A percentile compares a stretch with the other conserved stretches of the same genome.
phyloP scores from a whole-genome alignment of 2,113 vertebrate species.

The Hydrolagus affinis region DNA sequence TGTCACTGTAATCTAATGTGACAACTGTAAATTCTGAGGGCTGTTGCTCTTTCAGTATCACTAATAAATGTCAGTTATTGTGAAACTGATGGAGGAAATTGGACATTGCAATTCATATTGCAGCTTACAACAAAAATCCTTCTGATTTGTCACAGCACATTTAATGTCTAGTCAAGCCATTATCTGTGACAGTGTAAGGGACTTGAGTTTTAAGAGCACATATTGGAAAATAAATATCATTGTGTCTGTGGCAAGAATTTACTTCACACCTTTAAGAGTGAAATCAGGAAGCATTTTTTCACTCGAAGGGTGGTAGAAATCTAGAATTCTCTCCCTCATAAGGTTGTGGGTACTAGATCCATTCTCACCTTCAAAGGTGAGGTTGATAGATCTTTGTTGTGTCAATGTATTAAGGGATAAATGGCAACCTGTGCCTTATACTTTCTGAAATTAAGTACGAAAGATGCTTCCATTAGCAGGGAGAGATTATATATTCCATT shows the following conservation, averaged over 20 bases:
- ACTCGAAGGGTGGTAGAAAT: too few relatives aligned
- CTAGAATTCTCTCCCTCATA: too few relatives aligned
- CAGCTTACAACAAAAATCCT: neutral
- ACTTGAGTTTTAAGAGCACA: neutral
- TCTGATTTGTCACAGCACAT: neutral
- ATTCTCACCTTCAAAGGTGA: too few relatives aligned
- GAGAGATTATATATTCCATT: too few relatives aligned
- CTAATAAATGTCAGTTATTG: neutral
- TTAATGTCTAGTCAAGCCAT: neutral
- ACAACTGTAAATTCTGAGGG: neutral
- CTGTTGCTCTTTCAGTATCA: neutral
- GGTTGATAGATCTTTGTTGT: too few relatives aligned
- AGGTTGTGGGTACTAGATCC: too few relatives aligned
- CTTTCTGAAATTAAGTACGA: too few relatives aligned
- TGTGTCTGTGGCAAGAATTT: neutral
- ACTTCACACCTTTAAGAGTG: neutral
- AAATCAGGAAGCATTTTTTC: too few relatives aligned
- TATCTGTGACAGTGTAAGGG: neutral
- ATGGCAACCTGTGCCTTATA: too few relatives aligned
- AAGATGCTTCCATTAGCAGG: too few relatives aligned
- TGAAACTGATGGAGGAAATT: neutral
- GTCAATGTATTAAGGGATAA: too few relatives aligned
- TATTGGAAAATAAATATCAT: neutral
- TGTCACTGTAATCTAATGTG: neutral
- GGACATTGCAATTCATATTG: neutral